Evolutionary conservation across 2,888 invertebrate species (phyloP).

Genomic region (Pollenia griseotomentosa): DNA sequence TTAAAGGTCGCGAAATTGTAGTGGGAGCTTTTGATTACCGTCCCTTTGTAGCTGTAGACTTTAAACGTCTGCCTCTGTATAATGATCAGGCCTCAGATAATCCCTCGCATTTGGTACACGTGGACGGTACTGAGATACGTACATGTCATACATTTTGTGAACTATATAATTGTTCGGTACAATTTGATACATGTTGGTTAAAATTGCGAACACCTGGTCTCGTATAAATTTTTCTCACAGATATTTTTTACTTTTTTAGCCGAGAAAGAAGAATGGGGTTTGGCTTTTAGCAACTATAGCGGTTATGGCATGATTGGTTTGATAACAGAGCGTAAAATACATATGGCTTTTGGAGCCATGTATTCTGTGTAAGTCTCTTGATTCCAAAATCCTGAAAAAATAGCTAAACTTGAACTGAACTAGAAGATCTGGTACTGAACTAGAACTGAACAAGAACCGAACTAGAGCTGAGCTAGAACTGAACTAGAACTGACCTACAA

Average conservation of each 20-base stretch:
- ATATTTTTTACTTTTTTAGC: slow-evolving; percentile 20
- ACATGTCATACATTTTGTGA: slow-evolving; percentile 82
- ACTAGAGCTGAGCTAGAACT: too few relatives aligned
- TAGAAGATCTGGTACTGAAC: too few relatives aligned
- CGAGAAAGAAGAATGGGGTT: slow-evolving; percentile 87
- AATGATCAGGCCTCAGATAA: slow-evolving; percentile 75
- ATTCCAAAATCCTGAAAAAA: too few relatives aligned
- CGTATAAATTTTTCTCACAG: background rate
- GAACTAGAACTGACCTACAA: too few relatives aligned
- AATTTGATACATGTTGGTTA: slow-evolving; percentile 79
- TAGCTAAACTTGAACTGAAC: too few relatives aligned
- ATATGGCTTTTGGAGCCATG: slow-evolving; percentile 82
- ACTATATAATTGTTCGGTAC: slow-evolving; percentile 84
- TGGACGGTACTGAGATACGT: slow-evolving; percentile 86
- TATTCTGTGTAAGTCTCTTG: slow-evolving; percentile 72
- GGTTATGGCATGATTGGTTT: slow-evolving; percentile 88
- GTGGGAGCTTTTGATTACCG: slow-evolving; percentile 80
- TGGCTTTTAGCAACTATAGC: slow-evolving; percentile 87
- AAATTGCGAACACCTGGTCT: too few relatives aligned
- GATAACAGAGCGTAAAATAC: slow-evolving; percentile 86
- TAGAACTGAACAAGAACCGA: too few relatives aligned
- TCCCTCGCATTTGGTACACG: slow-evolving; percentile 71
- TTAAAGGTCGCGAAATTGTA: slow-evolving; percentile 79
- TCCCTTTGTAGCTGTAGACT: slow-evolving; percentile 80
- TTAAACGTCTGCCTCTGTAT: slow-evolving; percentile 75